Percentiles rank a stretch among this genome's conserved stretches.
phyloP scores from a whole-genome alignment of 2,888 invertebrate species.

The Eurytoma adleriae region DNA sequence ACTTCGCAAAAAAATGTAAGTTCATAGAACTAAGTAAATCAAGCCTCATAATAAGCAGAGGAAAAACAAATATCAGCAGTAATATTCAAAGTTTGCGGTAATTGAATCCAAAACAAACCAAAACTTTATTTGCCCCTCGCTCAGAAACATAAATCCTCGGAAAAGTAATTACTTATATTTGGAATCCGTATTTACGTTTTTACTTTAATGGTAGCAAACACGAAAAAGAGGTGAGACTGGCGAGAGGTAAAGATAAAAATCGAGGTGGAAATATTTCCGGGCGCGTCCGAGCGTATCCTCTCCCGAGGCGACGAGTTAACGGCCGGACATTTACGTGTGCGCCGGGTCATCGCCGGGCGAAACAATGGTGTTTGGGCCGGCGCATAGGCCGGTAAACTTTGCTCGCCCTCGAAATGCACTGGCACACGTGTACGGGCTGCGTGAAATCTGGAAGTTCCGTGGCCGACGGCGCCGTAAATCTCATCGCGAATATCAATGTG shows the following conservation, averaged over 20 bases:
- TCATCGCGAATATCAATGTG: slow-evolving; percentile 45
- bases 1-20: no score
- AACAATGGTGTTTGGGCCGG: slow-evolving; percentile 35
- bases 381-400: not conserved
- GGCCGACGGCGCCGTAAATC: slow-evolving; percentile 23
- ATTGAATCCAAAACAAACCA: no score
- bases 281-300: not conserved
- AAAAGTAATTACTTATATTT: not conserved
- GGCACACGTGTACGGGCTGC: not conserved
- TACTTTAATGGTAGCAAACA: not conserved
- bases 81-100: no score
- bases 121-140: not conserved
- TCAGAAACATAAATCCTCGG: not conserved
- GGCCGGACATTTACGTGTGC: not conserved
- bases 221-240: not conserved
- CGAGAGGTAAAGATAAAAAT: slow-evolving; percentile 13
- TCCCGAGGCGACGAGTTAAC: not conserved
- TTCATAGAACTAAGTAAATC: no score
- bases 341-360: not conserved
- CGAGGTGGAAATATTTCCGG: slow-evolving; percentile 30
- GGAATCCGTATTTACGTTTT: not conserved
- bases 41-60: no score
- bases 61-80: no score
- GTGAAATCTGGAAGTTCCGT: slow-evolving; percentile 19
- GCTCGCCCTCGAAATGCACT: not conserved